Percentiles rank a stretch among this genome's conserved stretches.
Conservation (phyloP, 2,797 vertebrate species). For the Sebastes dallii region DNA sequence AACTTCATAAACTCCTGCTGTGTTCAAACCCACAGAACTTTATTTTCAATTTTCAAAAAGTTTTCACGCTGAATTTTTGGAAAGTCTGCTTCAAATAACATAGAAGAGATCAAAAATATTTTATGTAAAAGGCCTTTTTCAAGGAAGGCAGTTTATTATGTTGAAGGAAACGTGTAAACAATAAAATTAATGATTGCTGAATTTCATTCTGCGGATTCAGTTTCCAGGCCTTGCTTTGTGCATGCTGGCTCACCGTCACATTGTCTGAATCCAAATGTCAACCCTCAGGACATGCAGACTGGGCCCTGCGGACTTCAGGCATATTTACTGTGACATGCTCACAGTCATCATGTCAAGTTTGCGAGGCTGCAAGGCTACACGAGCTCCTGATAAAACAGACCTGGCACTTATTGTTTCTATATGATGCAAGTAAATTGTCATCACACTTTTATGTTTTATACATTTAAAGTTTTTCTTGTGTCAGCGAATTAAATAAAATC, state of each 20-base stretch:
- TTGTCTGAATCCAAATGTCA: background rate
- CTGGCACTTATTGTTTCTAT: background rate
- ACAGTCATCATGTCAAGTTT: background rate
- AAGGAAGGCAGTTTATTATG: background rate
- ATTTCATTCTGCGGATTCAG: background rate
- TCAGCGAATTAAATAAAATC: background rate
- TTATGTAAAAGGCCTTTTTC: background rate
- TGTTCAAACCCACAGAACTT: slow-evolving; percentile 7
- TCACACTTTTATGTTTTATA: background rate
- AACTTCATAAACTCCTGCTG: slow-evolving; percentile 7
- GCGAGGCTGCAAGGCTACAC: background rate
- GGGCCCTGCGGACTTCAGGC: background rate
- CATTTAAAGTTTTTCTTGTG: background rate
- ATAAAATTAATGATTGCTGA: background rate
- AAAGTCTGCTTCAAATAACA: background rate
- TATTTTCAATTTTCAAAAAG: background rate
- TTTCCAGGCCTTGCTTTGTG: background rate
- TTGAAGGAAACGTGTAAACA: background rate
- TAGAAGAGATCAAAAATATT: background rate
- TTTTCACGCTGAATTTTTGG: background rate
- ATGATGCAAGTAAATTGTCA: background rate
- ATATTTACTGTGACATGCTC: background rate
- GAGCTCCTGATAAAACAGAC: background rate
- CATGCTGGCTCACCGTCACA: background rate
- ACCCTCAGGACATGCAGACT: background rate